Evolutionary conservation across 2,797 vertebrate species (phyloP).

Genomic region (Eupleurogrammus muticus): DNA sequence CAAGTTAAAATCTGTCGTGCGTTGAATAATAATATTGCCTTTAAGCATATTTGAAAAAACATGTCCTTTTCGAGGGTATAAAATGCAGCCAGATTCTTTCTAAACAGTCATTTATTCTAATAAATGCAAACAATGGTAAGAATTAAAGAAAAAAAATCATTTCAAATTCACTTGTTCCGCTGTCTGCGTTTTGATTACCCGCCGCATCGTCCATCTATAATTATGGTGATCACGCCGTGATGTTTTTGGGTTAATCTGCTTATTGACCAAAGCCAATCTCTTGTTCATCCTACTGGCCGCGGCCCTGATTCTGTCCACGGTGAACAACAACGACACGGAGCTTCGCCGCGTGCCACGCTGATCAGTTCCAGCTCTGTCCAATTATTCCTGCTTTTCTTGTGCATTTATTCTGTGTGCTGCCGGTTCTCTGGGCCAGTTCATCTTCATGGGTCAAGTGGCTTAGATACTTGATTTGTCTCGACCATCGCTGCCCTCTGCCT

Average conservation of each 20-base stretch:
- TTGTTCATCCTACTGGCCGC: slow-evolving; percentile 14
- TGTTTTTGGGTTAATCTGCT: slow-evolving; percentile 49
- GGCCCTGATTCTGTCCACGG: slow-evolving; percentile 5
- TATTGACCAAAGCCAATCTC: slow-evolving; percentile 20
- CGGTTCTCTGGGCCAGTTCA: no score
- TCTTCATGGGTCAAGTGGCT: no score
- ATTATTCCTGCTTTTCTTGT: no score
- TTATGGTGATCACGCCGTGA: slow-evolving; percentile 44
- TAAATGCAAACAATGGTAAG: slow-evolving; percentile 16
- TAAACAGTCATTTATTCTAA: slow-evolving; percentile 16
- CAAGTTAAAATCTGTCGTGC: slow-evolving; percentile 14
- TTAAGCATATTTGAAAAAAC: slow-evolving; percentile 23
- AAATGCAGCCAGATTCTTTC: slow-evolving; percentile 16
- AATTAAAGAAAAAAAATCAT: slow-evolving; percentile 1
- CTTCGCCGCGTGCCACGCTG: no score
- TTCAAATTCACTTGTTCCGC: slow-evolving; percentile 29
- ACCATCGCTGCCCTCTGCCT: no score
- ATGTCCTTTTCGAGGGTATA: slow-evolving; percentile 21
- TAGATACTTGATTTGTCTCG: no score
- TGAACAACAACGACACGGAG: slow-evolving; percentile 1
- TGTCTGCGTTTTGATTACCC: slow-evolving; percentile 42
- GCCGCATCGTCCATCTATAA: slow-evolving; percentile 34
- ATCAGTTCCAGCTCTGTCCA: no score
- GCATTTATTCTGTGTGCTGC: no score
- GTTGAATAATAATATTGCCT: slow-evolving; percentile 32